Percentiles rank a stretch among this genome's conserved stretches.
Conservation (phyloP, 2,888 invertebrate species). For the Mimas tiliae region DNA sequence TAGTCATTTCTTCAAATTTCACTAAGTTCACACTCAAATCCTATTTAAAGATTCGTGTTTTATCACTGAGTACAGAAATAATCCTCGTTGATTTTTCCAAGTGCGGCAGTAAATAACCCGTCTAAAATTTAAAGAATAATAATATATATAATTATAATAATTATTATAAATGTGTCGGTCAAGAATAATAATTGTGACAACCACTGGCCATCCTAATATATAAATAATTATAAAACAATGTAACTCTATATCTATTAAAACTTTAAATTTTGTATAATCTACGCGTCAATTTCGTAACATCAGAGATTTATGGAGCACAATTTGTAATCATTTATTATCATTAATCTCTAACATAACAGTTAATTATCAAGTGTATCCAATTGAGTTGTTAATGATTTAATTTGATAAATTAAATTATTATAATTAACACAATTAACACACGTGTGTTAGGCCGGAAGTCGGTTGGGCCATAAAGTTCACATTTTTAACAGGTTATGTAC, state of each 20-base stretch:
- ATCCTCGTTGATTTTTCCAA: no score
- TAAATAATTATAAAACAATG: no score
- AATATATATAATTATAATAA: no score
- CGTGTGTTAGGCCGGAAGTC: conserved; percentile 34
- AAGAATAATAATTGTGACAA: no score
- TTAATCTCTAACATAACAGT: conserved; percentile 9
- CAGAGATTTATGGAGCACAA: conserved; percentile 9
- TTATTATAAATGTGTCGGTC: no score
- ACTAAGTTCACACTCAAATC: no score
- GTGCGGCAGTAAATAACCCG: no score
- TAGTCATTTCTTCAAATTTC: no score
- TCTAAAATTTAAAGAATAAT: no score
- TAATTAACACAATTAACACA: conserved; percentile 45
- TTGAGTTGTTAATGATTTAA: conserved; percentile 39
- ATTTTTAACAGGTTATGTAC: conserved; percentile 6
- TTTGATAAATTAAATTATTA: conserved; percentile 40
- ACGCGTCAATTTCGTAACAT: neutral
- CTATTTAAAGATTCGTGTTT: no score
- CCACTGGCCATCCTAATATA: neutral
- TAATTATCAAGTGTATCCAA: conserved; percentile 21
- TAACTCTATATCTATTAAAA: neutral
- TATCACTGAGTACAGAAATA: no score
- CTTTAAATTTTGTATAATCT: conserved; percentile 1
- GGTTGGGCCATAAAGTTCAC: conserved; percentile 8
- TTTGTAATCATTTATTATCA: conserved; percentile 1